Percentiles rank a stretch among this genome's conserved stretches.
phyloP scores from a whole-genome alignment of 2,113 vertebrate species.

The Antechinus flavipes region DNA sequence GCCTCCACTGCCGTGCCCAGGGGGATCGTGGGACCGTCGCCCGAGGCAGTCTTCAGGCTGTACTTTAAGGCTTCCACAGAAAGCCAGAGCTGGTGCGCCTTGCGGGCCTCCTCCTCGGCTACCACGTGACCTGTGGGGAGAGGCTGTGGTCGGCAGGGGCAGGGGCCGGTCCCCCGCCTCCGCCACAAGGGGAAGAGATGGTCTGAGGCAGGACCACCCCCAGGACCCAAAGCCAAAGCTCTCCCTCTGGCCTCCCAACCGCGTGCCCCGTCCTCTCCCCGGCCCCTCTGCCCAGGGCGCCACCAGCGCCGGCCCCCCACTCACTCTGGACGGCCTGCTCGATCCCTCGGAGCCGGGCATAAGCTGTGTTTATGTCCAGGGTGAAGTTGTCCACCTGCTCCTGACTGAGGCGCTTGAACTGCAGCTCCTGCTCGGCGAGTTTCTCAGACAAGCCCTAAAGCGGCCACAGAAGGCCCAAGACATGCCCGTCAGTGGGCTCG shows the following conservation, averaged over 20 bases:
- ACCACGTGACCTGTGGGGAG: conserved; percentile 88
- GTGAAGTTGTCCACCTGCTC: conserved; percentile 97
- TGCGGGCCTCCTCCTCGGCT: conserved; percentile 94
- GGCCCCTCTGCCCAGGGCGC: background rate
- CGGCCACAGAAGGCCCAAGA: background rate
- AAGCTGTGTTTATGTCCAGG: conserved; percentile 95
- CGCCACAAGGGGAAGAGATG: too few relatives aligned
- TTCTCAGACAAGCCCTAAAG: conserved; percentile 91
- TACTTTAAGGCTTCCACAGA: conserved; percentile 93
- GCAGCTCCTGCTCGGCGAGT: conserved; percentile 92
- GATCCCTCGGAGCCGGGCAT: conserved; percentile 93
- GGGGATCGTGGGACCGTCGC: conserved; percentile 87
- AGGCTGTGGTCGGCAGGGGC: background rate
- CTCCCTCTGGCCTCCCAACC: too few relatives aligned
- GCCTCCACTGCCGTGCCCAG: conserved; percentile 88
- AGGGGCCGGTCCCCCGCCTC: fast-evolving
- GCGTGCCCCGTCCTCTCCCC: background rate
- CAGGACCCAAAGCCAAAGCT: too few relatives aligned
- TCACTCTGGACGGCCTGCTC: conserved; percentile 98
- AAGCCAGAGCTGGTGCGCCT: conserved; percentile 97
- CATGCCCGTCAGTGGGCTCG: fast-evolving
- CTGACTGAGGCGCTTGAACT: conserved; percentile 92
- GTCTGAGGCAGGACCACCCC: too few relatives aligned
- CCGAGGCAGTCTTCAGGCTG: conserved; percentile 87
- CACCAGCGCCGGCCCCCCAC: conserved; percentile 44